These are phyloP conservation scores for Beroe ovata DNA, from an alignment of 37 sponge, comb jelly and placozoan species.

Conservation along the genomic window DNA sequence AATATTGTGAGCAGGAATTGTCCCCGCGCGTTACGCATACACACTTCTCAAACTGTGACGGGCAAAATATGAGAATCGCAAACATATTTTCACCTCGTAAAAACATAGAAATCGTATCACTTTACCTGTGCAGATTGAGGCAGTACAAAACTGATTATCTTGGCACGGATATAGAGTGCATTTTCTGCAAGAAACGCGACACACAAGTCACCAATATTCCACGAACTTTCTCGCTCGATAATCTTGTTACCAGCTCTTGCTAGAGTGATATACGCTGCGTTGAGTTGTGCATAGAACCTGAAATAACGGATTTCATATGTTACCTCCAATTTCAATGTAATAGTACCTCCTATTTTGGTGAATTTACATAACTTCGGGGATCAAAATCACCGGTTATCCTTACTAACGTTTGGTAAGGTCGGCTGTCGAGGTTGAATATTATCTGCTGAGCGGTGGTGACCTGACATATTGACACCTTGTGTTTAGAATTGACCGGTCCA, in stretches of 20 bases:
- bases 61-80: too few species aligned
- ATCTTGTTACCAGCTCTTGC: conserved; percentile 7
- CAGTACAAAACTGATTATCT: neutral
- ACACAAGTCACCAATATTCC: conserved; percentile 6
- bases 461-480: neutral
- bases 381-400: too few species aligned
- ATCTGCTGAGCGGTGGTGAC: neutral
- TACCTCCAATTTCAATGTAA: too few species aligned
- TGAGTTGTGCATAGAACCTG: neutral
- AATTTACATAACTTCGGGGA: too few species aligned
- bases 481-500: neutral
- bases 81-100: too few species aligned
- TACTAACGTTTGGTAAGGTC: too few species aligned
- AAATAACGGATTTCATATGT: too few species aligned
- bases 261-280: neutral
- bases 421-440: too few species aligned
- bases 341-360: too few species aligned
- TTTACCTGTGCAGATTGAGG: neutral
- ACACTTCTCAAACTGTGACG: too few species aligned
- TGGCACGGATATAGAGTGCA: neutral
- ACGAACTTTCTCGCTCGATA: neutral
- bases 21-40: neutral
- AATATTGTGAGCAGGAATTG: too few species aligned
- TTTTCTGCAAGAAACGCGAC: neutral
- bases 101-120: too few species aligned